A percentile compares a stretch with the other conserved stretches of the same genome.
Evolutionary conservation across 1,140 invertebrate genomes (phyloP).

Genomic region (Steinernema feltiae): DNA sequence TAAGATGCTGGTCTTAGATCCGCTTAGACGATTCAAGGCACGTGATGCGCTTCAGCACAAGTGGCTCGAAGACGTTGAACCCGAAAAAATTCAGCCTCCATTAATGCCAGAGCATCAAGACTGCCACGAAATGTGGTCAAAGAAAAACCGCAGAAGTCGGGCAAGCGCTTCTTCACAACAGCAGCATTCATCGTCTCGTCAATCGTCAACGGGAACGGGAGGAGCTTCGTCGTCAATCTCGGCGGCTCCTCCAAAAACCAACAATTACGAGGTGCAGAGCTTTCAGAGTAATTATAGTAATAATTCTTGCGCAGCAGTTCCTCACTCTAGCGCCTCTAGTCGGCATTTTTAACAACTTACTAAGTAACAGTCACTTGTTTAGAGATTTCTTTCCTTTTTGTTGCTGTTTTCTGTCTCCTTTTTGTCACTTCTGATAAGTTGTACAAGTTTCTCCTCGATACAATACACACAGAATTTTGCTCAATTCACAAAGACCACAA

Average conservation of each 20-base stretch:
- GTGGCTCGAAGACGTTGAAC: conserved; percentile 87
- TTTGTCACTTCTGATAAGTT: neutral
- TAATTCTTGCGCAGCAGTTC: too few species aligned
- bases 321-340: neutral
- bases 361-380: too few species aligned
- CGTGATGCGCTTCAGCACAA: conserved; percentile 83
- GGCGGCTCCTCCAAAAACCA: too few species aligned
- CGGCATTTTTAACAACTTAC: too few species aligned
- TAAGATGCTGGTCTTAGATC: conserved; percentile 91
- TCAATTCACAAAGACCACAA: too few species aligned
- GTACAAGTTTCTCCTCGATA: neutral
- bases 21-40: conserved; percentile 82
- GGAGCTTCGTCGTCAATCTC: too few species aligned
- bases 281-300: too few species aligned
- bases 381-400: neutral
- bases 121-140: conserved; percentile 98
- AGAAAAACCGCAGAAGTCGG: conserved; percentile 59
- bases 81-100: conserved; percentile 67
- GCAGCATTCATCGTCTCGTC: conserved; percentile 19
- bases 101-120: conserved; percentile 85
- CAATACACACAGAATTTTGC: neutral
- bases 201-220: neutral
- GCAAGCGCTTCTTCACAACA: neutral
- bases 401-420: neutral
- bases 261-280: too few species aligned